Conservation (phyloP, 1,140 invertebrate species). For the Lepidurus packardi region DNA sequence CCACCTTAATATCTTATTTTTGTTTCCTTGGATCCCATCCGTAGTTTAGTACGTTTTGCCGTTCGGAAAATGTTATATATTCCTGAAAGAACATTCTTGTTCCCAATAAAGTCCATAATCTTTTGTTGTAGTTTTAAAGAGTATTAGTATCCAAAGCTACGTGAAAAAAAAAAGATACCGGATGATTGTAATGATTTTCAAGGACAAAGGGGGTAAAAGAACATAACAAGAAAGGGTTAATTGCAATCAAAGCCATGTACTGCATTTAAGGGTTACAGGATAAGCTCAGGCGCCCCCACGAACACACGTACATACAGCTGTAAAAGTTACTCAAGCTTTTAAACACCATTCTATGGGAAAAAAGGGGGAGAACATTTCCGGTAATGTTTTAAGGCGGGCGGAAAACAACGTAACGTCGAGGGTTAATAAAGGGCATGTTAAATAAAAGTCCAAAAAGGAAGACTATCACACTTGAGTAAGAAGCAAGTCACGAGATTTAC, state of each 20-base stretch:
- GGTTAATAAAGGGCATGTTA: neutral
- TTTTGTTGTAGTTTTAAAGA: neutral
- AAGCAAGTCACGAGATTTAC: constrained; percentile 9
- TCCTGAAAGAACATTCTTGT: constrained; percentile 1
- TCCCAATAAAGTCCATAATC: neutral
- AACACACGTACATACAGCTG: neutral
- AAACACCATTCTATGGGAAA: neutral
- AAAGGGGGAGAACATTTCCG: neutral
- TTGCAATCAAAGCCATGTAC: constrained; percentile 21
- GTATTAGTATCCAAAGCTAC: neutral
- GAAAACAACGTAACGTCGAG: neutral
- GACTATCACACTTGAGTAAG: constrained; percentile 21
- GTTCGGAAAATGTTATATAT: no score
- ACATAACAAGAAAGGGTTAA: constrained; percentile 10
- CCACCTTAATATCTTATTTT: no score
- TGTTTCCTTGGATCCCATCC: no score
- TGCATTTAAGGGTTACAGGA: constrained; percentile 21
- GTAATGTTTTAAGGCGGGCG: constrained; percentile 1
- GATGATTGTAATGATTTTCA: neutral
- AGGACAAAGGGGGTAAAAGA: neutral
- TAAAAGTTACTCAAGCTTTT: neutral
- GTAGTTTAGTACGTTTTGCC: no score
- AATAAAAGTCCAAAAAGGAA: neutral
- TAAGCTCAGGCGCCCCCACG: neutral
- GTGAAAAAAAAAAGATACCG: no score